These are phyloP conservation scores for Xyrauchen texanus DNA, from an alignment of 2,113 vertebrate genomes.

Conservation along the genomic window DNA sequence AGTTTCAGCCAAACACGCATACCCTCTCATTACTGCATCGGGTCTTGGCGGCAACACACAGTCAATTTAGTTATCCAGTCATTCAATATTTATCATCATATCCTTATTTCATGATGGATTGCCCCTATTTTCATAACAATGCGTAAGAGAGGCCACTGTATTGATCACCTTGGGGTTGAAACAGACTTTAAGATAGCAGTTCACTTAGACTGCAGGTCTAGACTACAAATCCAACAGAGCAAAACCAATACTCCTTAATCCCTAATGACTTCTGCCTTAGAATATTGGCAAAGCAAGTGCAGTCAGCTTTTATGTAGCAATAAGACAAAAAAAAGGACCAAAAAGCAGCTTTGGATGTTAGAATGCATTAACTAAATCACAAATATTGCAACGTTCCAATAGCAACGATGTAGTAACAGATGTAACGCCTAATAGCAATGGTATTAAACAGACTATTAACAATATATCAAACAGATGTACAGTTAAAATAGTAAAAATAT, in stretches of 20 bases:
- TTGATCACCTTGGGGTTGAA: conserved; percentile 46
- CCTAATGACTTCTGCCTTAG: conserved; percentile 3
- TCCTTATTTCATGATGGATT: not conserved
- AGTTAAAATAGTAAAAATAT: no score
- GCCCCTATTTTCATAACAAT: conserved; percentile 52
- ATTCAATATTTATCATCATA: conserved; percentile 50
- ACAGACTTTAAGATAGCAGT: conserved; percentile 17
- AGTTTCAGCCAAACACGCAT: conserved; percentile 25
- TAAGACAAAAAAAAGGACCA: no score
- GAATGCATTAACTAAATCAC: no score
- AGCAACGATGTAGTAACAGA: no score
- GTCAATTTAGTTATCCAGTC: conserved; percentile 36
- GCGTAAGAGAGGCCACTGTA: conserved; percentile 37
- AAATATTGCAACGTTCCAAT: no score
- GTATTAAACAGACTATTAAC: no score
- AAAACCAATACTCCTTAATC: conserved; percentile 18
- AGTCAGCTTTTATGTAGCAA: no score
- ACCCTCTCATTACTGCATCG: not conserved
- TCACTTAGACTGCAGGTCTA: conserved; percentile 46
- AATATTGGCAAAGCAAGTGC: no score
- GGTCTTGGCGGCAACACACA: not conserved
- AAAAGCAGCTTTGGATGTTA: no score
- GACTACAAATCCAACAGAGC: conserved; percentile 23
- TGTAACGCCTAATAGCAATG: no score
- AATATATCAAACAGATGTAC: no score